phyloP scores from a whole-genome alignment of 2,888 invertebrate species.

The Heteropelma amictum region DNA sequence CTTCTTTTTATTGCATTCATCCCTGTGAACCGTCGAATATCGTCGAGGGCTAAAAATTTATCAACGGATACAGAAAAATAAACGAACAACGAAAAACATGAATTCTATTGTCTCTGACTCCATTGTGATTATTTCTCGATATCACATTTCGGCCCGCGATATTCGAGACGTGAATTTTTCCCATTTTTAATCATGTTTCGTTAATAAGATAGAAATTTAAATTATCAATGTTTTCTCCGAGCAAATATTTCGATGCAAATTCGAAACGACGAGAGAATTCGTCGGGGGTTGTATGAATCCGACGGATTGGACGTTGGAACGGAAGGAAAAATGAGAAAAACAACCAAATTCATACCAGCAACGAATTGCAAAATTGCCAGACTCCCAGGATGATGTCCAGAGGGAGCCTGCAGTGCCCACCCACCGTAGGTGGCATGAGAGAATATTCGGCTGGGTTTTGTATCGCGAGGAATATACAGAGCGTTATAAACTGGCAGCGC shows the following conservation, averaged over 20 bases:
- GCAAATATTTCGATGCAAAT: constrained; percentile 14
- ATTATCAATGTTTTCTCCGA: not conserved
- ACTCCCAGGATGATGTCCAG: constrained; percentile 5
- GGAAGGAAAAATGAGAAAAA: too few relatives aligned
- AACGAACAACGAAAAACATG: not conserved
- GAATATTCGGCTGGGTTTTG: constrained; percentile 21
- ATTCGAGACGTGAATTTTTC: too few relatives aligned
- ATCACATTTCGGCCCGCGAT: too few relatives aligned
- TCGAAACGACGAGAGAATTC: not conserved
- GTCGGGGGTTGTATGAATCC: not conserved
- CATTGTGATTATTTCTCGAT: too few relatives aligned
- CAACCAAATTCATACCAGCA: not conserved
- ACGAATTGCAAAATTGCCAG: constrained; percentile 29
- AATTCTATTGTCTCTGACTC: too few relatives aligned
- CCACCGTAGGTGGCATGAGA: not conserved
- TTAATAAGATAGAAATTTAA: not conserved
- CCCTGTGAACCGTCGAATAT: not conserved
- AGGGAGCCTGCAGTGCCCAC: not conserved
- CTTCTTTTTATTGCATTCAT: constrained; percentile 2
- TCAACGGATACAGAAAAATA: not conserved
- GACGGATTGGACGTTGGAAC: not conserved
- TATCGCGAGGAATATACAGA: constrained; percentile 37
- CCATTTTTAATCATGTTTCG: not conserved
- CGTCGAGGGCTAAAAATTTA: not conserved
- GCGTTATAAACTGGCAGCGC: constrained; percentile 45